These are phyloP conservation scores for Torymus auratus DNA, from an alignment of 2,888 invertebrate genomes.

Conservation along the genomic window DNA sequence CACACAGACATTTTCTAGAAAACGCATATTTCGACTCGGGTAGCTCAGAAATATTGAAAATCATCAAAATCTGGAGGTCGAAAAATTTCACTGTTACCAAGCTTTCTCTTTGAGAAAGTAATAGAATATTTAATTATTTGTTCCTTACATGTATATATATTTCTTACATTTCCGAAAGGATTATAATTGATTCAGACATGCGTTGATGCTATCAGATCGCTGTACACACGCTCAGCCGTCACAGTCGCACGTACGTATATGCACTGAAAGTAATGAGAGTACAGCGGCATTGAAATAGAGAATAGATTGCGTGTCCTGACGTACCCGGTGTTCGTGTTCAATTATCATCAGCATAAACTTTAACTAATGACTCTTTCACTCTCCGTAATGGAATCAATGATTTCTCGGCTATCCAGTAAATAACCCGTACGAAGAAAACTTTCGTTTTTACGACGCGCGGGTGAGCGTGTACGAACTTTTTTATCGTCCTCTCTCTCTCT, in stretches of 20 bases:
- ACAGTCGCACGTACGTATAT: not conserved
- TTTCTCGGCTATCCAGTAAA: slow-evolving; percentile 17
- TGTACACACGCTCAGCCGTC: not conserved
- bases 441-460: slow-evolving; percentile 33
- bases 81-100: no score
- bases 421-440: slow-evolving; percentile 31
- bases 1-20: no score
- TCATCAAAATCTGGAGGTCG: no score
- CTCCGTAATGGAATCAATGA: slow-evolving; percentile 49
- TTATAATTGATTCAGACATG: slow-evolving; percentile 1
- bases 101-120: no score
- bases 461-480: slow-evolving; percentile 15
- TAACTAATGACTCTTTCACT: slow-evolving; percentile 49
- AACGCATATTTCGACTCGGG: no score
- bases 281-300: slow-evolving; percentile 29
- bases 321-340: slow-evolving; percentile 23
- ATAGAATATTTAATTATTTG: no score
- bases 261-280: slow-evolving; percentile 39
- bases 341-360: slow-evolving; percentile 57
- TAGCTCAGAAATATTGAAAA: no score
- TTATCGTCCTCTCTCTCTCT: slow-evolving; percentile 15
- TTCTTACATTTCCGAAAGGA: no score
- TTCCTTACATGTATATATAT: no score
- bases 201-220: slow-evolving; percentile 36
- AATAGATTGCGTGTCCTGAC: slow-evolving; percentile 41